Percentiles rank a stretch among this genome's conserved stretches.
Conservation (phyloP, 2,113 vertebrate species). For the Geococcyx californianus region DNA sequence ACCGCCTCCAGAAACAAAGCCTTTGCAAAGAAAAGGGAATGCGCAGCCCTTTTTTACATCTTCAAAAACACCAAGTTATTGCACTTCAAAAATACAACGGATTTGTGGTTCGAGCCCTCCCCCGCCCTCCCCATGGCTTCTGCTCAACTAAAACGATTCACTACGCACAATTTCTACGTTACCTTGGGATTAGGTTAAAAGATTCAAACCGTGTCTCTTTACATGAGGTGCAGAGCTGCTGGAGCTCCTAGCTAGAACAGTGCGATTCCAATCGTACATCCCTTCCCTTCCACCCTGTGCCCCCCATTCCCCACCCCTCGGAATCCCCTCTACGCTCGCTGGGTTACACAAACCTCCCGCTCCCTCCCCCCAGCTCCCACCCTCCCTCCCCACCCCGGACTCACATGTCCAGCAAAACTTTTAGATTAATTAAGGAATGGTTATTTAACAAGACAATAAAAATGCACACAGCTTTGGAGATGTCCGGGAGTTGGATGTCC, state of each 20-base stretch:
- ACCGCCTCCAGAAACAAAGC: conserved; percentile 31
- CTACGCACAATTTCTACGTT: conserved; percentile 32
- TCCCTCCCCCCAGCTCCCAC: neutral
- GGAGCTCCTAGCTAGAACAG: neutral
- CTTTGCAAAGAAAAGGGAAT: conserved; percentile 41
- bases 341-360: neutral
- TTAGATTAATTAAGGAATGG: conserved; percentile 64
- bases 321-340: neutral
- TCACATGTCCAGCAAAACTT: conserved; percentile 20
- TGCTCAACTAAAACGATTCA: conserved; percentile 52
- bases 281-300: neutral
- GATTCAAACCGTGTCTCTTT: conserved; percentile 10
- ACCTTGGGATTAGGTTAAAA: neutral
- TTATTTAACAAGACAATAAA: conserved; percentile 47
- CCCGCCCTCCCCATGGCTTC: conserved; percentile 71
- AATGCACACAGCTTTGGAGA: conserved; percentile 58
- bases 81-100: conserved; percentile 78
- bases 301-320: neutral
- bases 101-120: conserved; percentile 66
- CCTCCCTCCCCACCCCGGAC: neutral
- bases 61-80: conserved; percentile 78
- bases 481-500: conserved; percentile 13
- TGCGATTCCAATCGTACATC: neutral
- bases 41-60: conserved; percentile 56
- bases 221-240: conserved; percentile 37